These are phyloP conservation scores for Paralichthys olivaceus DNA, from an alignment of 2,113 vertebrate species.

Conservation along the genomic window DNA sequence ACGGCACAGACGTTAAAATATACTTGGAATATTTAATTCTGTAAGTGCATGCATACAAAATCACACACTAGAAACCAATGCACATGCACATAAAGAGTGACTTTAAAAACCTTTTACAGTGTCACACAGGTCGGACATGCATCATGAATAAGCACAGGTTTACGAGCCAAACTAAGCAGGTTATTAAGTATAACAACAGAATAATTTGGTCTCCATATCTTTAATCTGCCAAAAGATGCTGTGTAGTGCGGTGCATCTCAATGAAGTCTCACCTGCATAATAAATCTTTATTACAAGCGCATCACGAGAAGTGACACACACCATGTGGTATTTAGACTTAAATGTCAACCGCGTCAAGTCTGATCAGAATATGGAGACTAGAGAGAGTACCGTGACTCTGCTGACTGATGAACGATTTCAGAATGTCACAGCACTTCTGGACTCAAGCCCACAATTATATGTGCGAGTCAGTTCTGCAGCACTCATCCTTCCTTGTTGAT, in stretches of 20 bases:
- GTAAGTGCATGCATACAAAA: neutral
- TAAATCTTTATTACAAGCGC: constrained; percentile 69
- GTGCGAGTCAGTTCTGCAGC: constrained; percentile 14
- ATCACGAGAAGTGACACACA: constrained; percentile 65
- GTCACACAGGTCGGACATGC: constrained; percentile 61
- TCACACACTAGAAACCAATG: neutral
- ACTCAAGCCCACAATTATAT: constrained; percentile 23
- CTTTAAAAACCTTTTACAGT: constrained; percentile 21
- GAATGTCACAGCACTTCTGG: constrained; percentile 60
- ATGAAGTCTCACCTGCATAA: constrained; percentile 55
- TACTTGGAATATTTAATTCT: too few relatives aligned
- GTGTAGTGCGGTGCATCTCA: constrained; percentile 55
- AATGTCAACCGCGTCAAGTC: constrained; percentile 75
- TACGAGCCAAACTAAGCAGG: constrained; percentile 67
- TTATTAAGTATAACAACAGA: constrained; percentile 73
- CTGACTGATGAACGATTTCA: constrained; percentile 63
- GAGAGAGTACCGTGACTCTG: constrained; percentile 52
- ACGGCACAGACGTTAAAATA: too few relatives aligned
- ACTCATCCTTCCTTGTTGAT: neutral
- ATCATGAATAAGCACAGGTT: constrained; percentile 68
- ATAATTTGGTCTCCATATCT: constrained; percentile 64
- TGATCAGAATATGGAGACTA: constrained; percentile 69
- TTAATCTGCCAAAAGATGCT: constrained; percentile 64
- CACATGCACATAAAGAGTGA: constrained; percentile 4
- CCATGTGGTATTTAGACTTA: constrained; percentile 79